Evolutionary conservation across 2,113 vertebrate species (phyloP).

Genomic region (Melanocharis versteri): DNA sequence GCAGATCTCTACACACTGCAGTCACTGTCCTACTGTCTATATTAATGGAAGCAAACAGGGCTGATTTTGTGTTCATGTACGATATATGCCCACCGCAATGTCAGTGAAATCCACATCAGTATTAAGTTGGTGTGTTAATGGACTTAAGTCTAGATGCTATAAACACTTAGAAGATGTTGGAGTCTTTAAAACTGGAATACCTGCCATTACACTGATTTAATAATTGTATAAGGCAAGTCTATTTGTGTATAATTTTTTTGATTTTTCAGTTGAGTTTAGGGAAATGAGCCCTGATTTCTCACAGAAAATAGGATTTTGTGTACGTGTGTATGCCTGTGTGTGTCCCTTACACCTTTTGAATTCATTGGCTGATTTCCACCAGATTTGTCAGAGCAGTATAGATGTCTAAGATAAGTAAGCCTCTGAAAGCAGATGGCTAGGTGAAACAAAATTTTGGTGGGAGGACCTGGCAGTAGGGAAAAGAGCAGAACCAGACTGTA

Average conservation of each 20-base stretch:
- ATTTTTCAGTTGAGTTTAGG: neutral
- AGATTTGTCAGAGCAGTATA: neutral
- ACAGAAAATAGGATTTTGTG: neutral
- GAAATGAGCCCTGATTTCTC: neutral
- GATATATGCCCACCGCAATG: neutral
- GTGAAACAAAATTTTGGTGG: neutral
- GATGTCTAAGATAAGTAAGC: neutral
- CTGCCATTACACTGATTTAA: neutral
- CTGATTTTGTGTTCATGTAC: neutral
- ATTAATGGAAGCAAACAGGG: neutral
- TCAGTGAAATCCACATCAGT: neutral
- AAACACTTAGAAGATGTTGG: neutral
- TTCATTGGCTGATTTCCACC: constrained; percentile 3
- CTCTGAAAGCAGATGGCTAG: constrained; percentile 18
- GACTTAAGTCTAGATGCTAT: neutral
- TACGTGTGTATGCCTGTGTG: neutral
- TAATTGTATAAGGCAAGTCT: neutral
- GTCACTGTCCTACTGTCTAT: neutral
- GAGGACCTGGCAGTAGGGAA: neutral
- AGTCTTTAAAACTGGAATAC: neutral
- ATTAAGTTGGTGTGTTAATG: neutral
- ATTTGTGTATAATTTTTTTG: neutral
- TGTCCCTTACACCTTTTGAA: constrained; percentile 21
- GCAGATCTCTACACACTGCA: neutral
- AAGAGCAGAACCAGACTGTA: neutral